phyloP scores from a whole-genome alignment of 2,888 invertebrate species.

The Leptopilina myrica region DNA sequence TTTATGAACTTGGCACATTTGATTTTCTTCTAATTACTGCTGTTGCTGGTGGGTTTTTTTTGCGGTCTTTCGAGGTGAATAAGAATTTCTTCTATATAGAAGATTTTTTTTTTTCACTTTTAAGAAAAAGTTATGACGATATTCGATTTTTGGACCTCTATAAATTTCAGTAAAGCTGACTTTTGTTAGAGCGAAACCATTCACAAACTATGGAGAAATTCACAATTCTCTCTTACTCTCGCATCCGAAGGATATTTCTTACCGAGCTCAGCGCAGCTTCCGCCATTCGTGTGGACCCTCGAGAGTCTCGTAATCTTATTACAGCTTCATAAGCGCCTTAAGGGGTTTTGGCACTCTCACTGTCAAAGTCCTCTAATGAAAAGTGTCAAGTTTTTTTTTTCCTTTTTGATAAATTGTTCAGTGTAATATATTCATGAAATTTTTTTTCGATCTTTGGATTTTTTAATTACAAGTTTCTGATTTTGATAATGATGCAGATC shows the following conservation, averaged over 20 bases:
- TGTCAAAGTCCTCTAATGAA: slow-evolving; percentile 18
- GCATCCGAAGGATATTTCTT: slow-evolving; percentile 33
- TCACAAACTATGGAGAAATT: not conserved
- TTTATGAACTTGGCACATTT: not conserved
- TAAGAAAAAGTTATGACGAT: slow-evolving; percentile 19
- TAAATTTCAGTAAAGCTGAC: slow-evolving; percentile 25
- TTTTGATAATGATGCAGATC: no score
- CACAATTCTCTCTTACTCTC: not conserved
- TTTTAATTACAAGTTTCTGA: no score
- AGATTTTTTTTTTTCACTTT: no score
- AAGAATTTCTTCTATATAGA: no score
- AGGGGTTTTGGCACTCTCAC: not conserved
- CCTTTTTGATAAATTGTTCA: not conserved
- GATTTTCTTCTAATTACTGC: not conserved
- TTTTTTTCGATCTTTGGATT: no score
- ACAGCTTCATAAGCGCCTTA: slow-evolving; percentile 28
- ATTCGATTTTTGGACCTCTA: slow-evolving; percentile 16
- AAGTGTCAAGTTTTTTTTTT: slow-evolving; percentile 19
- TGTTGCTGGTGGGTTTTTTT: not conserved
- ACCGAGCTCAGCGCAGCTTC: slow-evolving; percentile 11
- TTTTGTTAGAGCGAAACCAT: slow-evolving; percentile 13
- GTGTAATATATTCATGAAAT: not conserved
- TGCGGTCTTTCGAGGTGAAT: not conserved
- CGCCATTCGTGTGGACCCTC: slow-evolving; percentile 26
- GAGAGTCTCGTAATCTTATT: slow-evolving; percentile 35